Conservation (phyloP, 2,888 invertebrate genomes). For the Odontomyia ornata region DNA sequence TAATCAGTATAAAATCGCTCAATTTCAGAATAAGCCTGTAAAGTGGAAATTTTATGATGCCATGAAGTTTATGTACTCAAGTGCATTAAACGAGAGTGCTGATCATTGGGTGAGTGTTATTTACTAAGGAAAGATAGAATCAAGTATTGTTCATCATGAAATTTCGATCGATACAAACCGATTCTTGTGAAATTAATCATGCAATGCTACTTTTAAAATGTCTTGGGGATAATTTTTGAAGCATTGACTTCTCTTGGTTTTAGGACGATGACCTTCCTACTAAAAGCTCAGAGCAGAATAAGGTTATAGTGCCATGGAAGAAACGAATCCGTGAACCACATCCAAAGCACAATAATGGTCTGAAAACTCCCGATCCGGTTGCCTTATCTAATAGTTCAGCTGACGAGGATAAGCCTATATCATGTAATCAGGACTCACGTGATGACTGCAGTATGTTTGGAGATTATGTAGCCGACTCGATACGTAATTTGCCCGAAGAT, state of each 20-base stretch:
- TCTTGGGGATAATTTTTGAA: not conserved
- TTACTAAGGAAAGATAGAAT: not conserved
- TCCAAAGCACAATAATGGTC: not conserved
- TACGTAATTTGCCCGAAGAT: slow-evolving; percentile 34
- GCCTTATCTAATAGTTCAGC: not conserved
- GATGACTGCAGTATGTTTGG: slow-evolving; percentile 25
- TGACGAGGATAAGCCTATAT: not conserved
- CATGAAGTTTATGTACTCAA: slow-evolving; percentile 42
- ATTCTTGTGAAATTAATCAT: not conserved
- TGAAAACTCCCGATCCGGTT: not conserved
- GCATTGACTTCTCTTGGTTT: not conserved
- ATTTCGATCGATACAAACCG: not conserved
- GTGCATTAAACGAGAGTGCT: slow-evolving; percentile 7
- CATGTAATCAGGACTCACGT: not conserved
- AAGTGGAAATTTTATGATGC: slow-evolving; percentile 32
- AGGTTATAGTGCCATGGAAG: slow-evolving; percentile 22
- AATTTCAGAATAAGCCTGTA: slow-evolving; percentile 10
- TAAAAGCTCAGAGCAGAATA: not conserved
- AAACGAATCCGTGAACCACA: slow-evolving; percentile 26
- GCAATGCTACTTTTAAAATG: not conserved
- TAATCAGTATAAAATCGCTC: slow-evolving; percentile 16
- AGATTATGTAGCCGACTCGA: slow-evolving; percentile 28
- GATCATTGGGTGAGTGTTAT: slow-evolving; percentile 34
- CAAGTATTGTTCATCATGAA: not conserved
- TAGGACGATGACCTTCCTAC: slow-evolving; percentile 16